Percentiles rank a stretch among this genome's conserved stretches.
Evolutionary conservation across 2,888 invertebrate genomes (phyloP).

Genomic region (Apantesis nais): DNA sequence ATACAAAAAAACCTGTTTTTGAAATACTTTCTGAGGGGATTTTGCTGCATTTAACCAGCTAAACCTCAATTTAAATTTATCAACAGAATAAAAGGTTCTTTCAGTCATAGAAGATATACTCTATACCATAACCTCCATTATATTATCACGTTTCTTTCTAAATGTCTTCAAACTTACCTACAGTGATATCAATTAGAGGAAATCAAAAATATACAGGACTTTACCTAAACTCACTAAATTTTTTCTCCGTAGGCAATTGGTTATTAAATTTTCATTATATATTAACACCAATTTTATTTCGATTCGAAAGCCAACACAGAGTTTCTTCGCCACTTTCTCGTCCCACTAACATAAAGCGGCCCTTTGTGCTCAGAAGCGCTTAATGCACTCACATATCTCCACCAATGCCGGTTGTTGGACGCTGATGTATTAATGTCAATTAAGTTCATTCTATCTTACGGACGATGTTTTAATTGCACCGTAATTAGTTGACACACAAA

Average conservation of each 20-base stretch:
- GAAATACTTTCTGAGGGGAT: neutral
- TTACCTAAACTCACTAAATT: neutral
- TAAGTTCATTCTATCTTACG: neutral
- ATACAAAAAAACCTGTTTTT: neutral
- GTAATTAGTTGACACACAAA: neutral
- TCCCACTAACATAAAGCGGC: constrained; percentile 32
- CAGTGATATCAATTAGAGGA: neutral
- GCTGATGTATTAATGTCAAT: constrained; percentile 9
- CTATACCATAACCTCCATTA: neutral
- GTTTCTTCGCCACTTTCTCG: constrained; percentile 38
- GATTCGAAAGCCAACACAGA: constrained; percentile 37
- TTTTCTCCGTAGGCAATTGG: neutral
- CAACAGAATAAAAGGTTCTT: too few species aligned
- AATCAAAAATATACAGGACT: neutral
- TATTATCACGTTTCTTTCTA: neutral
- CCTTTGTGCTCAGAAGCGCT: constrained; percentile 39
- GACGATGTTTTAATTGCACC: neutral
- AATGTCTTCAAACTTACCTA: neutral
- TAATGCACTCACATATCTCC: constrained; percentile 13
- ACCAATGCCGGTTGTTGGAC: neutral
- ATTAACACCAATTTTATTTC: constrained; percentile 15
- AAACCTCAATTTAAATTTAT: too few species aligned
- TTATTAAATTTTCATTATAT: neutral
- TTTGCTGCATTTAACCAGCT: too few species aligned
- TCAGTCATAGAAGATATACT: neutral